phyloP scores from a whole-genome alignment of 2,113 vertebrate species.

The Pardalotus punctatus region DNA sequence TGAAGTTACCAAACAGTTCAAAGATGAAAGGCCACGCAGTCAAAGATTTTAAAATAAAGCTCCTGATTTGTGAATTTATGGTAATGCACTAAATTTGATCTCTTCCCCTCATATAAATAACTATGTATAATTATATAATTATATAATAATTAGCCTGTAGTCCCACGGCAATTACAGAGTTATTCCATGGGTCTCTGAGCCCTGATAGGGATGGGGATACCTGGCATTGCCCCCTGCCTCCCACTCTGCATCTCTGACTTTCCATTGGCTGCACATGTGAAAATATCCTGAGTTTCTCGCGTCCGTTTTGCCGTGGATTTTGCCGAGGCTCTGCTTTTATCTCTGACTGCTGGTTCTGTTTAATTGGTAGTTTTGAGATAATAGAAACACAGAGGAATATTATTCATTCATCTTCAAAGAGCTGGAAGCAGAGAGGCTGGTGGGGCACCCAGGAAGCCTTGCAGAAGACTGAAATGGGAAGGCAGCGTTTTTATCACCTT shows the following conservation, averaged over 20 bases:
- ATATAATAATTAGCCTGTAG: constrained; percentile 21
- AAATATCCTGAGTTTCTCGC: neutral
- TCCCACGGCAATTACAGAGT: neutral
- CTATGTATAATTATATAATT: constrained; percentile 29
- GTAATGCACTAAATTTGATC: constrained; percentile 38
- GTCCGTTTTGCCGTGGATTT: neutral
- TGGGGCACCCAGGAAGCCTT: constrained; percentile 8
- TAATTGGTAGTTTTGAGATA: constrained; percentile 24
- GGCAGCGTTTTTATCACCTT: neutral
- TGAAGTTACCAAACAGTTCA: constrained; percentile 59
- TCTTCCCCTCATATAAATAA: constrained; percentile 1
- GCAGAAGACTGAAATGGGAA: constrained; percentile 2
- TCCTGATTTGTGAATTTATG: constrained; percentile 41
- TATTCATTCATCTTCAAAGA: constrained; percentile 31
- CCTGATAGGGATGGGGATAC: neutral
- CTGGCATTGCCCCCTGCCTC: neutral
- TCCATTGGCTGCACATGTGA: neutral
- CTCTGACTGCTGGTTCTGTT: neutral
- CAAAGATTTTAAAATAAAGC: constrained; percentile 51
- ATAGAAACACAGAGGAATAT: constrained; percentile 4
- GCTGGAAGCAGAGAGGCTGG: neutral
- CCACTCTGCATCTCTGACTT: neutral
- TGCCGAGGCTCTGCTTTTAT: neutral
- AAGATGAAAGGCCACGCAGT: constrained; percentile 29
- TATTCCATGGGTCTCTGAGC: neutral